Evolutionary conservation across 2,888 invertebrate species (phyloP).

Genomic region (Synergus umbraculus): DNA sequence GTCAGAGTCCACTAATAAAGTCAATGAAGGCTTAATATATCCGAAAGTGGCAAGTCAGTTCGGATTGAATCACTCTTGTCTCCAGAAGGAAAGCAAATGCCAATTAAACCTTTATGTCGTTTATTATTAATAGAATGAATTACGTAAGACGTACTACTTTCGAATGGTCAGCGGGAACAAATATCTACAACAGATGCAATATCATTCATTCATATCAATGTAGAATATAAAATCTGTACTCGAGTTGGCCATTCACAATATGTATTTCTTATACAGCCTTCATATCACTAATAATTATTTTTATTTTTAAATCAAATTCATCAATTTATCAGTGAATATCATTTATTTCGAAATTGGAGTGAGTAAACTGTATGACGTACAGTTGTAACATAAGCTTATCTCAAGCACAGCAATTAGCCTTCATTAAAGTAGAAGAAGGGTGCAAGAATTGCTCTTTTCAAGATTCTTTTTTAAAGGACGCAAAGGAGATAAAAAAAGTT

Average conservation of each 20-base stretch:
- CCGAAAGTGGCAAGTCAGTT: constrained; percentile 20
- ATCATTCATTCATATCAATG: not conserved
- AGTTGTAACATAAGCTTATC: not conserved
- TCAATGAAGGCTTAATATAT: constrained; percentile 43
- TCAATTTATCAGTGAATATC: too few species aligned
- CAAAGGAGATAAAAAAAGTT: constrained; percentile 57
- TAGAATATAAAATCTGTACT: not conserved
- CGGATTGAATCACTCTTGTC: constrained; percentile 16
- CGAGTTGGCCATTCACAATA: not conserved
- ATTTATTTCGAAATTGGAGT: too few species aligned
- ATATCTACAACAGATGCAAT: not conserved
- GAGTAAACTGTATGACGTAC: not conserved
- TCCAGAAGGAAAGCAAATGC: constrained; percentile 6
- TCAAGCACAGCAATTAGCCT: not conserved
- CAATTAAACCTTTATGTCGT: constrained; percentile 20
- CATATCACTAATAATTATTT: too few species aligned
- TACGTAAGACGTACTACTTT: constrained; percentile 4
- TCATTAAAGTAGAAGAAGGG: not conserved
- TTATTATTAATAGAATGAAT: constrained; percentile 21
- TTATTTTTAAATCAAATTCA: too few species aligned
- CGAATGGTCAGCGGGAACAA: not conserved
- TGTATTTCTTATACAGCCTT: too few species aligned
- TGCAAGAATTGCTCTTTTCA: not conserved
- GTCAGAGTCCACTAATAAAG: constrained; percentile 45
- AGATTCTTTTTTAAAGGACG: not conserved